Percentiles rank a stretch among this genome's conserved stretches.
phyloP scores from a whole-genome alignment of 2,888 invertebrate species.

The Apodemia zela region DNA sequence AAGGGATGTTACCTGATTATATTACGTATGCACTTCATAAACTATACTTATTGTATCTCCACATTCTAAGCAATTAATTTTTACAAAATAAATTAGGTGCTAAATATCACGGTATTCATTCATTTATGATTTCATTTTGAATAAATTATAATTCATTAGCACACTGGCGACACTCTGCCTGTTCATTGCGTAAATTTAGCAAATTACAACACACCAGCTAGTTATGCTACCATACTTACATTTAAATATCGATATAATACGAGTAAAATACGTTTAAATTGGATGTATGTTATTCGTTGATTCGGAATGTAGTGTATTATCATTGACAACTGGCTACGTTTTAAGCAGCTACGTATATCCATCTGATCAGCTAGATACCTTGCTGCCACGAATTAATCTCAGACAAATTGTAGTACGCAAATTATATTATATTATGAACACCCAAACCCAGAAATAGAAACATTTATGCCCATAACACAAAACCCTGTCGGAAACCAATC shows the following conservation, averaged over 20 bases:
- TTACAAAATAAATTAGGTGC: not conserved
- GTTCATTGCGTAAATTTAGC: conserved; percentile 16
- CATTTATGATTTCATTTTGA: not conserved
- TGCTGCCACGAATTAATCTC: no score
- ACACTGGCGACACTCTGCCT: not conserved
- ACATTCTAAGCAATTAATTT: no score
- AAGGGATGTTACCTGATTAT: no score
- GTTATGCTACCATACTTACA: not conserved
- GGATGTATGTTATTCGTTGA: not conserved
- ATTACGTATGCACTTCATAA: no score
- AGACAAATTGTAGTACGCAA: no score
- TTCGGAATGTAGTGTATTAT: not conserved
- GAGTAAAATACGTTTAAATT: not conserved
- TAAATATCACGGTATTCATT: not conserved
- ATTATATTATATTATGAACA: no score
- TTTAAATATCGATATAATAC: conserved; percentile 6
- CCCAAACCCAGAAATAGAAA: no score
- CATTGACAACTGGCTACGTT: not conserved
- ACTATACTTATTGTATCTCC: no score
- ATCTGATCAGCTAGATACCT: no score
- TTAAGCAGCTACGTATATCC: not conserved
- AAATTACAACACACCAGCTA: not conserved
- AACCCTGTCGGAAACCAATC: no score
- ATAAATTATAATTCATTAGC: not conserved
- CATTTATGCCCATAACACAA: no score